These are phyloP conservation scores for Vulpes vulpes DNA, from an alignment of 2,113 vertebrate genomes.

Conservation along the genomic window DNA sequence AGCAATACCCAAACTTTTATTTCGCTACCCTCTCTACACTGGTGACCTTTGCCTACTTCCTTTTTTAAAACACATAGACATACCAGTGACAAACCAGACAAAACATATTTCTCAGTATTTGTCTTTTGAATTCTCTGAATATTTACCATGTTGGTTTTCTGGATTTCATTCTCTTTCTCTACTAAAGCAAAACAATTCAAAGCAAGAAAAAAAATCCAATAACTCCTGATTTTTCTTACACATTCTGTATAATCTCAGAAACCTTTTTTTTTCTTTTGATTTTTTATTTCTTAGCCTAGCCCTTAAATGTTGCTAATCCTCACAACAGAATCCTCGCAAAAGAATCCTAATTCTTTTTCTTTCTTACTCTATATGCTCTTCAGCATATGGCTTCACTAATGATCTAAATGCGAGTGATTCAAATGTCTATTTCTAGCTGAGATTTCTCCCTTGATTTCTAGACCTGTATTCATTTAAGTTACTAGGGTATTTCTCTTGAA, in stretches of 20 bases:
- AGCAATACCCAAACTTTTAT: not conserved
- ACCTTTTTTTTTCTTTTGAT: not conserved
- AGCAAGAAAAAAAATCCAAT: not conserved
- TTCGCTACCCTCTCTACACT: not conserved
- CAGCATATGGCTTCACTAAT: not conserved
- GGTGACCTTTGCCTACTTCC: not conserved
- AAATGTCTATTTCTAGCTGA: not conserved
- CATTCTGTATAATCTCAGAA: not conserved
- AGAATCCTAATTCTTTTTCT: too few relatives aligned
- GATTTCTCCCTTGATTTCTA: not conserved
- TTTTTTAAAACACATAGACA: not conserved
- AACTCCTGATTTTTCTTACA: not conserved
- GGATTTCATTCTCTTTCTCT: not conserved
- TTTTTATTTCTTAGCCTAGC: not conserved
- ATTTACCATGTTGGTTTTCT: not conserved
- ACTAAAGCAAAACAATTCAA: not conserved
- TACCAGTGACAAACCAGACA: not conserved
- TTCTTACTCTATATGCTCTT: not conserved
- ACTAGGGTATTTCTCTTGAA: not conserved
- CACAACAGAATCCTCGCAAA: not conserved
- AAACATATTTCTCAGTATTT: not conserved
- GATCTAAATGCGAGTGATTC: not conserved
- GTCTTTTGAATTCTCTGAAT: not conserved
- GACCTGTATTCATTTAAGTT: not conserved
- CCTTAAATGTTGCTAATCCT: not conserved